Evolutionary conservation across 2,797 vertebrate species (phyloP).

Genomic region (Salmo trutta): DNA sequence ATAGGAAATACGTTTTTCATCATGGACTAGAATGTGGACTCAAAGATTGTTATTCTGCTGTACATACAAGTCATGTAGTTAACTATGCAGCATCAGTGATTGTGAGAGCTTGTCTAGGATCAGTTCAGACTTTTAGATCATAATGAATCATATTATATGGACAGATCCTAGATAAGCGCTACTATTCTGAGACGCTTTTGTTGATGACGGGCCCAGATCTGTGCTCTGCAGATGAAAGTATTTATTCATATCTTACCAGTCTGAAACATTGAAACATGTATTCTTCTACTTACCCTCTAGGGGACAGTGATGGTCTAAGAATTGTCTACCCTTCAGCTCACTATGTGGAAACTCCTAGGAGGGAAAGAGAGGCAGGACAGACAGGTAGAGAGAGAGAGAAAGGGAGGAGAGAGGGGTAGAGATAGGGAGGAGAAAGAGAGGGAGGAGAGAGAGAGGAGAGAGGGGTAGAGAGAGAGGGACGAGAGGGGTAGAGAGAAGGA

Average conservation of each 20-base stretch:
- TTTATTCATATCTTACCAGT: conserved; percentile 2
- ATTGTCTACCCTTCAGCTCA: conserved; percentile 70
- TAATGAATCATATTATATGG: too few species aligned
- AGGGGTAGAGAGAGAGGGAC: conserved; percentile 4
- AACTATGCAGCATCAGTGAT: background rate
- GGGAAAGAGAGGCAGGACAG: conserved; percentile 29
- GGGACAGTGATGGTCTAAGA: conserved; percentile 76
- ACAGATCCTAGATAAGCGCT: too few species aligned
- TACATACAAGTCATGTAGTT: background rate
- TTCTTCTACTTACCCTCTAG: conserved; percentile 77
- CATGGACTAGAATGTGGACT: background rate
- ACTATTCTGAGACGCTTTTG: too few species aligned
- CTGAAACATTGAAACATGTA: conserved; percentile 9
- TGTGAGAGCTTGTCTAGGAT: background rate
- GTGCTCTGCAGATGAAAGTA: background rate
- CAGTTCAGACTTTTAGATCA: too few species aligned
- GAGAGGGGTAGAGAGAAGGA: background rate
- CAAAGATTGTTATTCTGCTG: background rate
- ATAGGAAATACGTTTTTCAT: background rate
- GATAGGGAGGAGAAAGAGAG: conserved; percentile 5
- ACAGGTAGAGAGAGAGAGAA: too few species aligned
- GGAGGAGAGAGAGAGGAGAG: background rate
- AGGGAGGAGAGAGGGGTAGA: conserved; percentile 5
- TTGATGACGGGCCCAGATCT: background rate
- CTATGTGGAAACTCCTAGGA: conserved; percentile 68